Base-by-base conservation (phyloP, 2,113 vertebrate species). In the Psilopogon haemacephalus region DNA sequence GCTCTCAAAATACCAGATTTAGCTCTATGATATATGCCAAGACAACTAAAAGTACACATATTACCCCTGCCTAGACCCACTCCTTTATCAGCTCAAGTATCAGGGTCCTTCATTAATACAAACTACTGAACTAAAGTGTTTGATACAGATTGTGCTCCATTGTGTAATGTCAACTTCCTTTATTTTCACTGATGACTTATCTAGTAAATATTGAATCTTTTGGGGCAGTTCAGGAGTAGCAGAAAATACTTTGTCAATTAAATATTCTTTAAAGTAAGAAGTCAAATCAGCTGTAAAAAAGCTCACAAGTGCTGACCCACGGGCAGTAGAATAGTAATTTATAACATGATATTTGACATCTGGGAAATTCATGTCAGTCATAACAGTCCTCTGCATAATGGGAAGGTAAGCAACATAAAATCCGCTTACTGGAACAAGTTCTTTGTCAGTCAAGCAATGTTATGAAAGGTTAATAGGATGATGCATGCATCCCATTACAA, bases 401-500 rank as follows among this genome's bases (percentile, higher is more conserved):
- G 38, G 71, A 94, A 93, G 52, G 37, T 77, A 92, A 93, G 46
- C 44, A 83, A 65, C 33, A 67, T 46, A 72, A 86, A 84, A 63
- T 44, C 62, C 76, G 30, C 58, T 92, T 81, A 81, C 18, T 84
- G 73, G 59, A 88, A 80, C 55, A 82, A 85, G 12, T 76, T 82
- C 65, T 82, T 89, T 55, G 68, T 85, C 78, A 77, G 59, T 87
- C 81, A 92, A 62, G 19, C 40, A 69, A 55, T 18, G 58, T 62
- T 87, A 60, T 56, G 42, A 88, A 95, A 93, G 71, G 15, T 20
- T 60, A 60, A 74, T 69, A 87, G 21, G 15, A 83, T 83, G 82
- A 69, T 71, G 65, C 28, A 59, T 60, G 35, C 87, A 68, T 85
- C 91, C 95, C 58, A 95, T 94, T 78, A 62, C 48, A 94, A 89